Conservation (phyloP, 1,140 invertebrate species). For the Polypedilum pembai region DNA sequence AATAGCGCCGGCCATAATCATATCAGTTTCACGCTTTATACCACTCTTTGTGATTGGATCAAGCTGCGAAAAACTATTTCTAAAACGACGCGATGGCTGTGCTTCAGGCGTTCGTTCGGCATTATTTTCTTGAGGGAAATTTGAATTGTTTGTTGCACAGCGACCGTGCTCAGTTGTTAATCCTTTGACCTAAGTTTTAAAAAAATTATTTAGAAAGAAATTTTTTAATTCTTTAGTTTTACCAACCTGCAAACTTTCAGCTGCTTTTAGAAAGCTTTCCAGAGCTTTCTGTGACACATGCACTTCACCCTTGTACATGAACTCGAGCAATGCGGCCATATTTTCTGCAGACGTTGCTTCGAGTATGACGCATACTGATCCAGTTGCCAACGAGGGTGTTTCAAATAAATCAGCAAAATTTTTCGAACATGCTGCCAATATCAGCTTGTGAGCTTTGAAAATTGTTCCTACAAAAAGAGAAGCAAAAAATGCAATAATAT, state of each 20-base stretch:
- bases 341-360: slow-evolving; percentile 80
- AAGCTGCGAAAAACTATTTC: slow-evolving; percentile 39
- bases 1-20: slow-evolving; percentile 30
- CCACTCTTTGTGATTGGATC: slow-evolving; percentile 23
- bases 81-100: slow-evolving; percentile 35
- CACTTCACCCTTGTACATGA: slow-evolving; percentile 90
- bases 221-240: neutral
- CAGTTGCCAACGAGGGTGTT: slow-evolving; percentile 70
- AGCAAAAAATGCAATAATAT: slow-evolving; percentile 30
- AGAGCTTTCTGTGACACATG: slow-evolving; percentile 83
- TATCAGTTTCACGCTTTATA: slow-evolving; percentile 16
- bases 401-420: slow-evolving; percentile 89
- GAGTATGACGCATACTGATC: slow-evolving; percentile 74
- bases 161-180: slow-evolving; percentile 70
- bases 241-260: slow-evolving; percentile 74
- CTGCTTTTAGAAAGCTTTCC: slow-evolving; percentile 81
- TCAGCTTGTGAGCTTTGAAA: slow-evolving; percentile 84
- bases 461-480: slow-evolving; percentile 64
- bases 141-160: slow-evolving; percentile 55
- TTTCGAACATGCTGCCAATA: slow-evolving; percentile 86
- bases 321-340: slow-evolving; percentile 82
- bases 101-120: slow-evolving; percentile 37
- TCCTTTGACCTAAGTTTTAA: slow-evolving; percentile 61
- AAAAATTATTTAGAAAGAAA: no score
- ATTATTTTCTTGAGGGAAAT: slow-evolving; percentile 45